Conservation (phyloP, 1,140 invertebrate species). For the Lepidurus arcticus region DNA sequence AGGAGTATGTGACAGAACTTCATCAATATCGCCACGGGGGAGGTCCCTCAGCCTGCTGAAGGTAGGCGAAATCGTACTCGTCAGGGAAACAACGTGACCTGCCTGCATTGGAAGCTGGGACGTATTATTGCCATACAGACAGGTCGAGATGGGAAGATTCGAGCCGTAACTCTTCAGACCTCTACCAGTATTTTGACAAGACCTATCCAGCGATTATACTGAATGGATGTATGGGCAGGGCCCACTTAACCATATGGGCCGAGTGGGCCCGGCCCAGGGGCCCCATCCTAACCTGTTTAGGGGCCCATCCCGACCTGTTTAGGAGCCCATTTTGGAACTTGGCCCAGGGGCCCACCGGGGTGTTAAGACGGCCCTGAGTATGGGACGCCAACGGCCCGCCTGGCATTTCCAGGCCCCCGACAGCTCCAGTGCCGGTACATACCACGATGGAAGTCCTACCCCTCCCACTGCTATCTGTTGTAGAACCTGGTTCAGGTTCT, state of each 20-base stretch:
- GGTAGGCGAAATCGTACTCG: too few relatives aligned
- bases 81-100: neutral
- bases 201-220: constrained; percentile 37
- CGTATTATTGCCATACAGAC: constrained; percentile 35
- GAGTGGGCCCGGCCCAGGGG: too few relatives aligned
- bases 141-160: constrained; percentile 38
- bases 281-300: too few relatives aligned
- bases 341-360: too few relatives aligned
- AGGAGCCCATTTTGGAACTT: too few relatives aligned
- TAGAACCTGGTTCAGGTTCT: neutral
- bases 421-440: neutral
- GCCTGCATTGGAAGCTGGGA: constrained; percentile 39
- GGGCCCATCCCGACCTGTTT: too few relatives aligned
- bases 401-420: neutral
- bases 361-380: too few relatives aligned
- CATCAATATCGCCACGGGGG: too few relatives aligned
- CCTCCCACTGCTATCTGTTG: neutral
- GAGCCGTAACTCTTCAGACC: constrained; percentile 38
- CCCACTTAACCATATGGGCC: too few relatives aligned
- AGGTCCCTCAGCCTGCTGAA: too few relatives aligned
- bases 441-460: neutral
- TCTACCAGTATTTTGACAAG: constrained; percentile 36
- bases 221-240: constrained; percentile 28
- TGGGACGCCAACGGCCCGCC: neutral
- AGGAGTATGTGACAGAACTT: too few relatives aligned